Conservation (phyloP, 1,140 invertebrate genomes). For the Temnothorax longispinosus region DNA sequence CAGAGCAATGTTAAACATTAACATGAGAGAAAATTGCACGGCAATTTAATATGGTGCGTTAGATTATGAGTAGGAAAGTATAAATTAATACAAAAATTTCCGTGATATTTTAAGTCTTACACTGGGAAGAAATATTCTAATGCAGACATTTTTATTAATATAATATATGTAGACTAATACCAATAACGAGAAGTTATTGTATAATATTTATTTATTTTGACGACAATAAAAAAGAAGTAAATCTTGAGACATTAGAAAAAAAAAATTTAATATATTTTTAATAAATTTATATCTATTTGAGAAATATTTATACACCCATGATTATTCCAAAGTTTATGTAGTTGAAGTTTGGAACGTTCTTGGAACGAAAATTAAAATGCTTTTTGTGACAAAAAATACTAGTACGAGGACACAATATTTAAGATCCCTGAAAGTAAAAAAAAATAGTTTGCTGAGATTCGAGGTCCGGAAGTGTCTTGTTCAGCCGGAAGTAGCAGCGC, state of each 20-base stretch:
- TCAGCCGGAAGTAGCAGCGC: no score
- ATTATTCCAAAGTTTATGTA: no score
- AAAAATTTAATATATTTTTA: background rate
- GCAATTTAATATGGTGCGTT: constrained; percentile 33
- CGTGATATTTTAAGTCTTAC: constrained; percentile 4
- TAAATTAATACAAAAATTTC: constrained; percentile 32
- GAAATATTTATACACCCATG: background rate
- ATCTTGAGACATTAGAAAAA: background rate
- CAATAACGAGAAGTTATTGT: background rate
- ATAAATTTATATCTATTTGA: background rate
- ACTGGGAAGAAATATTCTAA: background rate
- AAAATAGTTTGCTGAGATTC: no score
- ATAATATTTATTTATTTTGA: background rate
- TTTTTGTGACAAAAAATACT: no score
- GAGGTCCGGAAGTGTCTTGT: no score
- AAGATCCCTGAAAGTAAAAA: no score
- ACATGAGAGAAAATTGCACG: constrained; percentile 40
- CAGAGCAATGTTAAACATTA: constrained; percentile 34
- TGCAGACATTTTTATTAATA: background rate
- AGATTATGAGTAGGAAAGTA: constrained; percentile 26
- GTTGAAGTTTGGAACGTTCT: no score
- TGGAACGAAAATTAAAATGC: no score
- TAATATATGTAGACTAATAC: background rate
- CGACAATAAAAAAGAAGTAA: background rate
- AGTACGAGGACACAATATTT: no score